Percentiles rank a stretch among this genome's conserved stretches.
Conservation (phyloP, 2,888 invertebrate genomes). For the Drosophila kanekoi region DNA sequence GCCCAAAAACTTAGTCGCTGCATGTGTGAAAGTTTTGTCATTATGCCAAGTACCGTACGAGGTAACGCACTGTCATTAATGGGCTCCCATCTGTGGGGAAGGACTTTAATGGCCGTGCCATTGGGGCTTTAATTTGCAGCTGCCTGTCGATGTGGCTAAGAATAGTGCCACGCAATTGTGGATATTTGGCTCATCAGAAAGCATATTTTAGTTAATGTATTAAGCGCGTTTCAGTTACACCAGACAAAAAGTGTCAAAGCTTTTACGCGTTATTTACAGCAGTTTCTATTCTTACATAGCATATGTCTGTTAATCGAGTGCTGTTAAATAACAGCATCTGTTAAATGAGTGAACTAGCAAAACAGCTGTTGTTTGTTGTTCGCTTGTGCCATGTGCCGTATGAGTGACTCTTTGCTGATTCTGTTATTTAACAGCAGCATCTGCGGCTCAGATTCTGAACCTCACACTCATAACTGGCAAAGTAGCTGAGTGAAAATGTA, state of each 20-base stretch:
- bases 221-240: conserved; percentile 31
- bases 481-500: background rate
- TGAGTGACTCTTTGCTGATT: conserved; percentile 55
- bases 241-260: conserved; percentile 6
- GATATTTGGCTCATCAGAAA: conserved; percentile 22
- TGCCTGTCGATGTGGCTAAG: conserved; percentile 5
- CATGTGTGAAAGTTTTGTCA: conserved; percentile 74
- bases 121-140: conserved; percentile 22
- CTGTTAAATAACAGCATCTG: conserved; percentile 47
- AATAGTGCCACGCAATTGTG: conserved; percentile 42
- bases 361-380: conserved; percentile 73
- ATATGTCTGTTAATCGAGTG: conserved; percentile 35
- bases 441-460: background rate
- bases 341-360: conserved; percentile 27
- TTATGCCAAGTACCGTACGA: conserved; percentile 63
- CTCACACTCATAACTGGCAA: too few relatives aligned
- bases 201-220: conserved; percentile 58
- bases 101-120: conserved; percentile 15
- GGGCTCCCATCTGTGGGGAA: conserved; percentile 29
- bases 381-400: conserved; percentile 29
- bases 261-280: background rate
- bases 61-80: conserved; percentile 66
- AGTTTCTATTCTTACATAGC: background rate
- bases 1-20: conserved; percentile 59
- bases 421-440: conserved; percentile 13